These are phyloP conservation scores for Silurus asotus DNA, from an alignment of 2,113 vertebrate genomes.

Conservation along the genomic window DNA sequence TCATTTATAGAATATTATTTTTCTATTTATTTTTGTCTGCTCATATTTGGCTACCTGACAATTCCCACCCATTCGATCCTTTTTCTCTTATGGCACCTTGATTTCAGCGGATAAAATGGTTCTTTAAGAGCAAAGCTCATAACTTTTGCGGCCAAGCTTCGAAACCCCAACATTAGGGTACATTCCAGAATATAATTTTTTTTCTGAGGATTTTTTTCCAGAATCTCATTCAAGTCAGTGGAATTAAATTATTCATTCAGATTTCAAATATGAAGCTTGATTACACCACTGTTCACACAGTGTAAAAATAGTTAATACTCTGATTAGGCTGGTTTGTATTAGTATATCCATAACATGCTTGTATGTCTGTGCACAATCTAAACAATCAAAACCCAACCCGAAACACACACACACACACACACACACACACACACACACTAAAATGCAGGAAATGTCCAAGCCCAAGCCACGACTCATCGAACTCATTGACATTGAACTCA, in stretches of 20 bases:
- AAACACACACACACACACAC: neutral
- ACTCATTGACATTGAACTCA: neutral
- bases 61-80: neutral
- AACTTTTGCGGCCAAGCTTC: neutral
- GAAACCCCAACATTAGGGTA: neutral
- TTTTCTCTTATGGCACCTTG: neutral
- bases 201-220: neutral
- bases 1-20: neutral
- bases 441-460: neutral
- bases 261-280: neutral
- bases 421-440: too few relatives aligned
- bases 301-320: neutral
- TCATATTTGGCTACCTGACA: too few relatives aligned
- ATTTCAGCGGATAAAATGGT: neutral
- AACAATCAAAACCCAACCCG: neutral
- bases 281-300: neutral
- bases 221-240: neutral
- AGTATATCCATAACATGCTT: neutral
- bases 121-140: neutral
- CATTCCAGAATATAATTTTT: neutral
- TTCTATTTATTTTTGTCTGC: neutral
- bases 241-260: neutral
- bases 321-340: neutral
- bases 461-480: neutral
- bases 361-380: neutral